Evolutionary conservation across 2,888 invertebrate species (phyloP).

Genomic region (Flexamia atlantica): DNA sequence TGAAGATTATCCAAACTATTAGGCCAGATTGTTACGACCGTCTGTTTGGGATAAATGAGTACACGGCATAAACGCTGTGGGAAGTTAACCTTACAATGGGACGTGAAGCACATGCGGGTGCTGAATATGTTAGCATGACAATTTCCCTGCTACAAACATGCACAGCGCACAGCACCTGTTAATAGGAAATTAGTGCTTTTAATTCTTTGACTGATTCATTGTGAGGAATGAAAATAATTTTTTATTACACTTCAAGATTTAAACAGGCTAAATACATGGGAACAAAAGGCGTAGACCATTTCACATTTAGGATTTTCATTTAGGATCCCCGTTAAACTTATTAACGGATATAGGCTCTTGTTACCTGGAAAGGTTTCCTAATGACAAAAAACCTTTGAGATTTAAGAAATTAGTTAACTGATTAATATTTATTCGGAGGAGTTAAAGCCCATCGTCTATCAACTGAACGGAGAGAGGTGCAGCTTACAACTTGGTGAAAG

Average conservation of each 20-base stretch:
- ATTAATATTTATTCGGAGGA: neutral
- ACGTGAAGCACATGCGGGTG: conserved; percentile 1
- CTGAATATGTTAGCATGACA: neutral
- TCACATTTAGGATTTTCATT: no score
- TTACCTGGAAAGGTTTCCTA: no score
- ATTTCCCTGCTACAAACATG: neutral
- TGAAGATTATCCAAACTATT: neutral
- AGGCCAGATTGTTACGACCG: neutral
- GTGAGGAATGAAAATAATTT: no score
- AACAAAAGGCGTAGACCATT: no score
- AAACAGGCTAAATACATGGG: no score
- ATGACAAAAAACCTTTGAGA: no score
- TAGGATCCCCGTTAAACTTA: no score
- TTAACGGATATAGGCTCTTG: no score
- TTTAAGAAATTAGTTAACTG: no score
- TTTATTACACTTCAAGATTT: no score
- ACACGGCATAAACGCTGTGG: neutral
- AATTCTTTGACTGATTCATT: no score
- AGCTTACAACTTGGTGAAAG: conserved; percentile 37
- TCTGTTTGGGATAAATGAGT: neutral
- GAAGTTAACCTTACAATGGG: conserved; percentile 15
- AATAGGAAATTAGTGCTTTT: neutral
- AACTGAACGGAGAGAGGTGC: neutral
- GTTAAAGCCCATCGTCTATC: neutral
- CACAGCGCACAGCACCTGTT: neutral